Conservation (phyloP, 2,113 vertebrate species). For the Prunella himalayana region DNA sequence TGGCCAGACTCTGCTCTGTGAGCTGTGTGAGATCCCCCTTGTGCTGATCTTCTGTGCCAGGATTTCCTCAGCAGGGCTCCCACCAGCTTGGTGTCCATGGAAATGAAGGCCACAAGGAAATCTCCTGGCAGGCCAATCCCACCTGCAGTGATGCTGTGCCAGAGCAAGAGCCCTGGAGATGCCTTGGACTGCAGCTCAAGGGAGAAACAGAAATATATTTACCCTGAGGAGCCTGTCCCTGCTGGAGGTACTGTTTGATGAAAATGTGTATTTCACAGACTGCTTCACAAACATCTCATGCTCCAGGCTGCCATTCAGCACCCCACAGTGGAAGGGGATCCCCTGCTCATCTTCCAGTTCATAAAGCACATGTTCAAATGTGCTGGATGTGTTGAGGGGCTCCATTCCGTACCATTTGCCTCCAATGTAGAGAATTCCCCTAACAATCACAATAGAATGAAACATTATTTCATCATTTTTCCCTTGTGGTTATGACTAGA, state of each 20-base stretch:
- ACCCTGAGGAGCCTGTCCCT: constrained; percentile 41
- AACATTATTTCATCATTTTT: background rate
- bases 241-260: constrained; percentile 22
- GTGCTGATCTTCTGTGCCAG: background rate
- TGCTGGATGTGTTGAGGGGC: constrained; percentile 43
- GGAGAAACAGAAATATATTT: background rate
- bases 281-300: background rate
- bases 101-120: background rate
- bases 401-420: constrained; percentile 61
- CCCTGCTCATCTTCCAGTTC: background rate
- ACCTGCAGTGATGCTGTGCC: background rate
- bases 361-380: constrained; percentile 62
- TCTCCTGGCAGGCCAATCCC: background rate
- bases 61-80: background rate
- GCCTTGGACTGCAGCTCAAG: background rate
- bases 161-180: background rate
- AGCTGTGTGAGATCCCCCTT: background rate
- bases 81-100: background rate
- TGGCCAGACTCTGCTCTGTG: background rate
- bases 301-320: constrained; percentile 19
- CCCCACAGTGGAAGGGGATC: constrained; percentile 43
- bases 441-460: constrained; percentile 4
- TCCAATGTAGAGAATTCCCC: constrained; percentile 60
- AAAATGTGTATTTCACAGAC: background rate
- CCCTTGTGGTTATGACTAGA: background rate